phyloP scores from a whole-genome alignment of 2,797 vertebrate genomes.

The Somateria mollissima region DNA sequence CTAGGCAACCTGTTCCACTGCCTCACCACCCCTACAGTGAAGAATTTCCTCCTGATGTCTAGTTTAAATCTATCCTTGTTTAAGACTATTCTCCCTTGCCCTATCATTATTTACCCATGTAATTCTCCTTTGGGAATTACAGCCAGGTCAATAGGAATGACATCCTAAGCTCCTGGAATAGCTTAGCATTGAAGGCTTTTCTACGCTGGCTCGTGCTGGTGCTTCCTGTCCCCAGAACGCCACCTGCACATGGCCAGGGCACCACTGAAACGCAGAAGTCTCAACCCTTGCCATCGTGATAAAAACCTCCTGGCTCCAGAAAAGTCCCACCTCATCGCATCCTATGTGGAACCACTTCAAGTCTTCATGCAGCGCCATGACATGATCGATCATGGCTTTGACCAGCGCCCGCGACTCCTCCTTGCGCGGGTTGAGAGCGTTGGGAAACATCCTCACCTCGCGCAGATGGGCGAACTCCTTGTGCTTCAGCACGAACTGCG shows the following conservation, averaged over 20 bases:
- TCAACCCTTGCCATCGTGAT: neutral
- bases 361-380: slow-evolving; percentile 86
- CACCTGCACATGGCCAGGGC: fast-evolving
- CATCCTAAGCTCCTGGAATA: fast-evolving
- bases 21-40: no score
- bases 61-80: no score
- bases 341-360: slow-evolving; percentile 80
- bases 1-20: no score
- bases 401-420: slow-evolving; percentile 83
- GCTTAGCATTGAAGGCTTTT: neutral
- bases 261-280: neutral
- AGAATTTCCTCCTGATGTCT: no score
- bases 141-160: neutral
- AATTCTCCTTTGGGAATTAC: neutral
- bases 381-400: slow-evolving; percentile 88
- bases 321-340: slow-evolving; percentile 80
- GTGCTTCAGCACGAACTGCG: slow-evolving; percentile 94
- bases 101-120: no score
- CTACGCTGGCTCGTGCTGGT: neutral
- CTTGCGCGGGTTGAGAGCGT: slow-evolving; percentile 90
- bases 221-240: neutral
- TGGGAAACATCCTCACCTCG: slow-evolving; percentile 86
- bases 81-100: no score
- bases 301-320: neutral
- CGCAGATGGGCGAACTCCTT: slow-evolving; percentile 82